These are phyloP conservation scores for Corythaixoides concolor DNA, from an alignment of 2,113 vertebrate genomes.

Conservation along the genomic window DNA sequence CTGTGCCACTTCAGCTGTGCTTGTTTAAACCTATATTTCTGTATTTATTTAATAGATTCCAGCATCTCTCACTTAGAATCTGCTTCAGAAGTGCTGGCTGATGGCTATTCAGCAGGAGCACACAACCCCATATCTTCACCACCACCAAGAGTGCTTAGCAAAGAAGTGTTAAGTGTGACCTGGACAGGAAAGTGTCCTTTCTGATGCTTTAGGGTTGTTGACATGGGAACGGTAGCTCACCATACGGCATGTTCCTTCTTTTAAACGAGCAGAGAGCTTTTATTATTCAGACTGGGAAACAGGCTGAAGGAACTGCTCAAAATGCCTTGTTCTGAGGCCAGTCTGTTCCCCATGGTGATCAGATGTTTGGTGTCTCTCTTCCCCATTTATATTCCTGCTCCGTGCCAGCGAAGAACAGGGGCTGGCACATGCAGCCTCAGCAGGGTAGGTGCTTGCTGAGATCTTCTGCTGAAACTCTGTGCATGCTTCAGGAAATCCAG, in stretches of 20 bases:
- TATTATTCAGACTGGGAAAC: neutral
- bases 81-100: neutral
- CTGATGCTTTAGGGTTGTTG: neutral
- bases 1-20: neutral
- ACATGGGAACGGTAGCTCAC: constrained; percentile 6
- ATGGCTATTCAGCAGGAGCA: neutral
- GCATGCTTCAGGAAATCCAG: neutral
- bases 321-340: neutral
- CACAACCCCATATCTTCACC: neutral
- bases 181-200: neutral
- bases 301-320: neutral
- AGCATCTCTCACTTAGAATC: neutral
- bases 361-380: neutral
- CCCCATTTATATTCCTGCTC: neutral
- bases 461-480: neutral
- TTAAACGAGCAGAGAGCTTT: neutral
- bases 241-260: neutral
- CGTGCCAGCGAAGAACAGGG: rapidly evolving
- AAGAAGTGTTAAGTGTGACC: neutral
- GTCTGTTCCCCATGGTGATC: neutral
- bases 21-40: neutral
- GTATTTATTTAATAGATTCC: neutral
- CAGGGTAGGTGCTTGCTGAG: neutral
- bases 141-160: rapidly evolving
- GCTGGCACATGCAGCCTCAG: neutral